phyloP scores from a whole-genome alignment of 64 coral and sea anemone genomes.

The Stichodactyla helianthus region DNA sequence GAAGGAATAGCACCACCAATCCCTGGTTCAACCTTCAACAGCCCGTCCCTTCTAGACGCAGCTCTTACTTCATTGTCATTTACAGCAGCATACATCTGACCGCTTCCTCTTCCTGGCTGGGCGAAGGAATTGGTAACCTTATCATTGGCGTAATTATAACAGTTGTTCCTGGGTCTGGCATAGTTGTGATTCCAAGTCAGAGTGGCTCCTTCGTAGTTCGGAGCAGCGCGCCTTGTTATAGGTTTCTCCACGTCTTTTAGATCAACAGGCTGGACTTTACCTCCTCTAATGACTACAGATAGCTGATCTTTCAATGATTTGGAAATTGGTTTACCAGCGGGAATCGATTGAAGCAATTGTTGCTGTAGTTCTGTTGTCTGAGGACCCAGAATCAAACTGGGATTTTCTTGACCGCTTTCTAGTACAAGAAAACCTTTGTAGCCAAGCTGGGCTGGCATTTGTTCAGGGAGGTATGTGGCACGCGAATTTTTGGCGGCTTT shows the following conservation, averaged over 20 bases:
- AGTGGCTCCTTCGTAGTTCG: not conserved
- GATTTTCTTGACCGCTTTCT: not conserved
- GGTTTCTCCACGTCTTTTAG: not conserved
- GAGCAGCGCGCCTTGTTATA: not conserved
- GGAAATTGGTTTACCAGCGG: not conserved
- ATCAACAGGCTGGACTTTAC: not conserved
- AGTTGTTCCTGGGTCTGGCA: slow-evolving; percentile 15
- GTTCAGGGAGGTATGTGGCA: not conserved
- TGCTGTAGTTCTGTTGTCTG: not conserved
- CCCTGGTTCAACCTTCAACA: not conserved
- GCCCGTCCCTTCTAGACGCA: slow-evolving; percentile 15
- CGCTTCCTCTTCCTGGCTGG: slow-evolving; percentile 24
- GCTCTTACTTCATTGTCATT: not conserved
- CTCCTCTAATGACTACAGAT: not conserved
- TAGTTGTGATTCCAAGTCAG: not conserved
- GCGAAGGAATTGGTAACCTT: slow-evolving; percentile 26
- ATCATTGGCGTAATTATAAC: slow-evolving; percentile 34
- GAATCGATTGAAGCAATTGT: not conserved
- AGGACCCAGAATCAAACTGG: not conserved
- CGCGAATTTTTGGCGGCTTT: not conserved
- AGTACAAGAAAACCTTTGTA: slow-evolving; percentile 23
- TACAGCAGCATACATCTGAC: not conserved
- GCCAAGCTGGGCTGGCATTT: slow-evolving; percentile 24
- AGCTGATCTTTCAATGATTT: not conserved
- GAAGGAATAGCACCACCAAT: not conserved